Base-by-base conservation (phyloP, 2,113 vertebrate species). In the Platanista minor region DNA sequence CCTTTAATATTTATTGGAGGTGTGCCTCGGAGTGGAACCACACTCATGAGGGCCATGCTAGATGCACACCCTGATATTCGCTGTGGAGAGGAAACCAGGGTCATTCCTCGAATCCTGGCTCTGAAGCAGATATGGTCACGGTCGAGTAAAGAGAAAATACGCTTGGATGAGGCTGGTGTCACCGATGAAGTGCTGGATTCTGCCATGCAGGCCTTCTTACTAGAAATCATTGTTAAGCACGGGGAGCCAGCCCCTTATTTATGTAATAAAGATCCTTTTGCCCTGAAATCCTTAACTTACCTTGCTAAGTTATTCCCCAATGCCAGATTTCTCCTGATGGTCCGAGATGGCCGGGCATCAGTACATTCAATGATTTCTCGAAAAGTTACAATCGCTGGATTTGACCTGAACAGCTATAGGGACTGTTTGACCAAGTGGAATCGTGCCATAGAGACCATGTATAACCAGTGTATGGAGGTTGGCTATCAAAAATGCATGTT, bases 121-220 rank as follows among this genome's bases (percentile, higher is more conserved):
- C 99, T 99, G 91, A 99, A 99, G 94, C 99, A 99, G 98, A 99
- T 99, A 99, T 99, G 99, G 99, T 99, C 99, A 23, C 98, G 99
- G 17, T 99, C 99, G 0, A 99, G 99, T 84, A 99, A 99, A 88
- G 99, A 99, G 98, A 99, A 99, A 96, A 99, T 99, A 98, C 99
- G 99, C 0, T 98, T 99, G 97, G 99, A 99, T 0, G 99, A 99
- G 97, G 99, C 99, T 0, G 99, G 99, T 0, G 99, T 99, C 46
- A 99, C 99, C 0, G 99, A 99, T 2, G 99, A 99, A 97, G 99
- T 99, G 93, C 97, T 99, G 96, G 99, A 99, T 54, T 99, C 99
- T 0, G 99, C 99, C 97, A 99, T 99, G 99, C 99, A 99, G 98
- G 99, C 99, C 0, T 99, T 99, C 89, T 96, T 99, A 36, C 82